Percentiles rank a stretch among this genome's conserved stretches.
Evolutionary conservation across 2,888 invertebrate species (phyloP).

Genomic region (Temnothorax rugatulus): DNA sequence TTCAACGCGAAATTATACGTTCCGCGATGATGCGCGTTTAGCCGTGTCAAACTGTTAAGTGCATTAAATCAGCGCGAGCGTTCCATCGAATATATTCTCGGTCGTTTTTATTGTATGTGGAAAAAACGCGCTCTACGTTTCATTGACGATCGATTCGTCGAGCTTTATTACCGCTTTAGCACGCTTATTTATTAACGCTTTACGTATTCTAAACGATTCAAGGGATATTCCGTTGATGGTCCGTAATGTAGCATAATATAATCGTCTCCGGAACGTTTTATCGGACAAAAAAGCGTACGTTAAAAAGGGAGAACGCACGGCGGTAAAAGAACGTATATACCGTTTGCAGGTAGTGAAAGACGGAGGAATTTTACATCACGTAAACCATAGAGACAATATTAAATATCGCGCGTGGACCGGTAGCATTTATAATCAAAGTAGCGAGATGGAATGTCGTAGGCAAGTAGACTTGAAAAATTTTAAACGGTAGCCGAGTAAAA

Average conservation of each 20-base stretch:
- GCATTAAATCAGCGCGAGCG: conserved; percentile 25
- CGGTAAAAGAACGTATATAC: conserved; percentile 59
- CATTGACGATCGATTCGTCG: neutral
- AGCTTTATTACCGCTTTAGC: conserved; percentile 22
- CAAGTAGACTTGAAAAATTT: conserved; percentile 64
- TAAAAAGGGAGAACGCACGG: conserved; percentile 55
- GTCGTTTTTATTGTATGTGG: conserved; percentile 23
- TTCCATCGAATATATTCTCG: conserved; percentile 2
- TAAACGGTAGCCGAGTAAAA: conserved; percentile 59
- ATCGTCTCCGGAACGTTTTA: neutral
- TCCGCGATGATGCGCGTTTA: conserved; percentile 18
- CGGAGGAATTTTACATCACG: conserved; percentile 69
- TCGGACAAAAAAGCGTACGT: conserved; percentile 8
- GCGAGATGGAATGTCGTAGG: conserved; percentile 66
- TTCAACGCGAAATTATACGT: conserved; percentile 24
- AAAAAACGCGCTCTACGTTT: neutral
- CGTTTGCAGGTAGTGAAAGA: conserved; percentile 62
- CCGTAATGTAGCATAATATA: conserved; percentile 10
- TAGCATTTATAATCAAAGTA: conserved; percentile 81
- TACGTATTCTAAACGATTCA: conserved; percentile 6
- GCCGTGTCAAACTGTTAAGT: conserved; percentile 30
- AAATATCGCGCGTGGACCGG: conserved; percentile 63
- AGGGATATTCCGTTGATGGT: conserved; percentile 16
- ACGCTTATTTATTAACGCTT: conserved; percentile 51
- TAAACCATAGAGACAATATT: conserved; percentile 78